Evolutionary conservation across 2,797 vertebrate genomes (phyloP), one percentile per base, ranked within the genome.

Genomic region (Trematomus bernacchii): DNA sequence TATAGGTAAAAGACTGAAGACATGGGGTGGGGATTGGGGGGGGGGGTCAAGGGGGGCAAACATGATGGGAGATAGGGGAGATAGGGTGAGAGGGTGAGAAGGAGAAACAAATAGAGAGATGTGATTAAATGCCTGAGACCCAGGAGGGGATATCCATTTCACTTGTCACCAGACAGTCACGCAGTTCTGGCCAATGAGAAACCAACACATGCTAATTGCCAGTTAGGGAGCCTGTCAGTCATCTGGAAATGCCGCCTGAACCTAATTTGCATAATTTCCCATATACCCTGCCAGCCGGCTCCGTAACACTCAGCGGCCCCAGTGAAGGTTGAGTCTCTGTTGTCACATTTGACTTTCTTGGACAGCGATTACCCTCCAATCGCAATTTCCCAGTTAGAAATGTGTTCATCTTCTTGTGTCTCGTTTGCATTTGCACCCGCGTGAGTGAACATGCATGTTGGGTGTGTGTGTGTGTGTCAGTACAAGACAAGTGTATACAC

Each of bases 181-280:
- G 69, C 40, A 1, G 30, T 30, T 77, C 63, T 61, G 65, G 74
- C 87, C 91, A 91, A 89, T 91, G 77, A 78, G 86, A 87, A 80
- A 73, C 77, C 83, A 76, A 76, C 88, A 67, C 78, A 83, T 66
- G 76, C 74, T 91, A 91, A 93, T 91, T 90, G 86, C 76, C 72
- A 86, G 85, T 91, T 86, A 89, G 87, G 65, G 61, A 77, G 37
- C 72, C 78, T 90, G 91, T 90, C 92, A 92, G 63, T 92, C 84
- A 86, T 77, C 58, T 76, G 79, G 52, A 91, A 87, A 74, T 63
- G 79, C 64, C 1, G 74, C 69, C 78, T 65, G 73, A 77, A 75
- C 12, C 66, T 74, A 6, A 86, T 92, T 86, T 90, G 74, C 89
- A 92, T 91, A 89, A 93, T 90, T 84, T 86, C 69, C 23, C 66